Evolutionary conservation across 2,888 invertebrate species (phyloP).

Genomic region (Diploptera punctata): DNA sequence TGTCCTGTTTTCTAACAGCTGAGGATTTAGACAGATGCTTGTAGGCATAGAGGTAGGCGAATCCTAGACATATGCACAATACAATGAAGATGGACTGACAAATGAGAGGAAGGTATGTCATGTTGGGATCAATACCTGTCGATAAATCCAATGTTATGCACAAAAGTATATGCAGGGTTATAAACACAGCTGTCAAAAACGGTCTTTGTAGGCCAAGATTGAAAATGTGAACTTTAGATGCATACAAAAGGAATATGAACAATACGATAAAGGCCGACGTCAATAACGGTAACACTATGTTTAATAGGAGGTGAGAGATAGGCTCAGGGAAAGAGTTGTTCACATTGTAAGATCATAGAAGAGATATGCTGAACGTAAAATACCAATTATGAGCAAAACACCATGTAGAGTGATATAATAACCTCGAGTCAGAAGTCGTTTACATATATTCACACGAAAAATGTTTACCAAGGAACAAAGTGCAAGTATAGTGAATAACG

Average conservation of each 20-base stretch:
- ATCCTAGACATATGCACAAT: conserved; percentile 81
- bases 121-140: conserved; percentile 55
- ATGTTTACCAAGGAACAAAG: conserved; percentile 87
- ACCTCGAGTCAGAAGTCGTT: conserved; percentile 84
- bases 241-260: conserved; percentile 82
- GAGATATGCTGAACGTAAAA: conserved; percentile 83
- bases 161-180: conserved; percentile 77
- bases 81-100: conserved; percentile 88
- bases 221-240: conserved; percentile 63
- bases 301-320: conserved; percentile 81
- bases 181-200: conserved; percentile 77
- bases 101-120: conserved; percentile 72
- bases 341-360: conserved; percentile 93
- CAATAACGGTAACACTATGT: conserved; percentile 84
- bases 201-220: conserved; percentile 70
- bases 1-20: conserved; percentile 59
- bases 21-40: conserved; percentile 76
- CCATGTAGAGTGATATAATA: conserved; percentile 88
- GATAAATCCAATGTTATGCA: conserved; percentile 82
- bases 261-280: conserved; percentile 90
- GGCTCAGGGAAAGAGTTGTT: conserved; percentile 77
- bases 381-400: conserved; percentile 81
- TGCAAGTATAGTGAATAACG: conserved; percentile 83
- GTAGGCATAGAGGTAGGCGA: conserved; percentile 86
- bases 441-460: conserved; percentile 83